phyloP scores from a whole-genome alignment of 2,113 vertebrate species.

The Clinocottus analis region DNA sequence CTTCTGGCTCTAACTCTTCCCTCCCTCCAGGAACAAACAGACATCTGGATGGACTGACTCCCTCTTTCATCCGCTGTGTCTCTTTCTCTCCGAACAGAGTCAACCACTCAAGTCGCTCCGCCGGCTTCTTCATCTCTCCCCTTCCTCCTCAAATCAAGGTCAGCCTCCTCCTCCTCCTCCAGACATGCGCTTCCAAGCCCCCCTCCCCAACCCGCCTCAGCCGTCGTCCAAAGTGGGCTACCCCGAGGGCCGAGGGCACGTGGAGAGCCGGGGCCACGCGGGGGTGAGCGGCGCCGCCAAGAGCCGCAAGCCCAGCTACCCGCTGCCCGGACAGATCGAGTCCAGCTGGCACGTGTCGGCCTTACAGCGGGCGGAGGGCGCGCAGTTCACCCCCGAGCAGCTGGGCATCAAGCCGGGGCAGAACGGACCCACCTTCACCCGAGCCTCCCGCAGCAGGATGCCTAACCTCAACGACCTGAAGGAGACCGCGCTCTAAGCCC shows the following conservation, averaged over 20 bases:
- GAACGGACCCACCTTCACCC: slow-evolving; percentile 93
- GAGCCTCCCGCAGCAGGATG: slow-evolving; percentile 92
- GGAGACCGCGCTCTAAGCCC: slow-evolving; percentile 94
- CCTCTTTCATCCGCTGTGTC: neutral
- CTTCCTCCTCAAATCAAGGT: slow-evolving; percentile 88
- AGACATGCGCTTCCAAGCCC: slow-evolving; percentile 93
- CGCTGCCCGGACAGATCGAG: slow-evolving; percentile 93
- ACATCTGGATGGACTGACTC: neutral
- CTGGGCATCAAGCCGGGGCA: slow-evolving; percentile 94
- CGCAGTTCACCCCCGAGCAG: slow-evolving; percentile 91
- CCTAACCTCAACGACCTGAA: slow-evolving; percentile 99
- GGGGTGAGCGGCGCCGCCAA: slow-evolving; percentile 82
- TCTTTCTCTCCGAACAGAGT: slow-evolving; percentile 82
- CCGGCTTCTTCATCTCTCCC: slow-evolving; percentile 93
- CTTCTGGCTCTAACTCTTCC: no score
- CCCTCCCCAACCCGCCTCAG: slow-evolving; percentile 83
- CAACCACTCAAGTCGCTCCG: slow-evolving; percentile 97
- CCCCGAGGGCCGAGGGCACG: slow-evolving; percentile 73
- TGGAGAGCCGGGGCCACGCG: slow-evolving; percentile 78
- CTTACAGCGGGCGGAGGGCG: slow-evolving; percentile 88
- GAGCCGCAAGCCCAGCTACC: slow-evolving; percentile 90
- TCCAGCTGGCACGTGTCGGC: slow-evolving; percentile 94
- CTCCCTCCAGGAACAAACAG: no score
- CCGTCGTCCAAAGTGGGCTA: slow-evolving; percentile 89
- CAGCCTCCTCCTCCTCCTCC: slow-evolving; percentile 83